Evolutionary conservation across 2,113 vertebrate species (phyloP).

Genomic region (Donacobius atricapilla): DNA sequence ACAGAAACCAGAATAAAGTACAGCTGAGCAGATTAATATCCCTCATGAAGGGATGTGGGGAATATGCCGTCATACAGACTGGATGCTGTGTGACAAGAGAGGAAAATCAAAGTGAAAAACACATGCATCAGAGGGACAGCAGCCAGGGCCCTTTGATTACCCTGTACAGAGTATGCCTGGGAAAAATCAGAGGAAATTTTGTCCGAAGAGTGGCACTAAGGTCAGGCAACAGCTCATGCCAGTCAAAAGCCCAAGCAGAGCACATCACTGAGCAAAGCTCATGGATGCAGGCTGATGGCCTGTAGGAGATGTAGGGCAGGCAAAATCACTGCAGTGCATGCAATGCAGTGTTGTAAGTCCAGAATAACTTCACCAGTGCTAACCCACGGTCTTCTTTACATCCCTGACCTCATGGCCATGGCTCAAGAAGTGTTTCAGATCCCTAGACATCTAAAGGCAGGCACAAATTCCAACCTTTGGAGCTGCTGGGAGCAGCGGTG

Average conservation of each 20-base stretch:
- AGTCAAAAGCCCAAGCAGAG: neutral
- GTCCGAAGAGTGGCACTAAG: neutral
- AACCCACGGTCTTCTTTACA: neutral
- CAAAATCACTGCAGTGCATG: neutral
- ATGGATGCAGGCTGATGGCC: neutral
- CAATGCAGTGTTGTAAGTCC: neutral
- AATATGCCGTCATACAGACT: neutral
- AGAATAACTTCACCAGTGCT: neutral
- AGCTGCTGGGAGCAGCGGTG: accelerated
- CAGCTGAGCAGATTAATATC: neutral
- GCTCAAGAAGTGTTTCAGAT: neutral
- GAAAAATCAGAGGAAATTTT: neutral
- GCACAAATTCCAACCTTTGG: neutral
- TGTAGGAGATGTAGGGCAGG: neutral
- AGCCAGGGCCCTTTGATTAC: neutral
- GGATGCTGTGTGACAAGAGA: neutral
- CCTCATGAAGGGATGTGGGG: neutral
- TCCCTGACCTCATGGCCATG: neutral
- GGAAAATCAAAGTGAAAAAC: slow-evolving; percentile 6
- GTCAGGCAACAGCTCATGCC: neutral
- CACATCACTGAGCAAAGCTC: neutral
- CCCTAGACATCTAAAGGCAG: neutral
- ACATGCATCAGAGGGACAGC: neutral
- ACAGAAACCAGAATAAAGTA: neutral
- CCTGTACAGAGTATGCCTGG: neutral